phyloP scores from a whole-genome alignment of 2,888 invertebrate species.

The Acleris literana region DNA sequence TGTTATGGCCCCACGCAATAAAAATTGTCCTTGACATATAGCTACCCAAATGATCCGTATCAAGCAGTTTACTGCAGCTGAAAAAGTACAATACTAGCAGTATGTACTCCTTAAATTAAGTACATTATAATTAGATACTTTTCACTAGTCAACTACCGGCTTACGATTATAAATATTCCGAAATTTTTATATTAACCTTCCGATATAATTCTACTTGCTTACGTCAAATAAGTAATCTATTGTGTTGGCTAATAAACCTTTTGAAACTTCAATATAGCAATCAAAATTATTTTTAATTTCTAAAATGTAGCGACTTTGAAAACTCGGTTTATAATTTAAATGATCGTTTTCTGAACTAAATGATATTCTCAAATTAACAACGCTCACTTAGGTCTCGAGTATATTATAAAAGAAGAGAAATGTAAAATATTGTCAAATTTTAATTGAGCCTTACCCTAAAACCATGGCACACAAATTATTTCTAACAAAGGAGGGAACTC shows the following conservation, averaged over 20 bases:
- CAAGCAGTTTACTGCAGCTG: slow-evolving; percentile 60
- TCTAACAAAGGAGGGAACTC: slow-evolving; percentile 80
- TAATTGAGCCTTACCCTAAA: slow-evolving; percentile 72
- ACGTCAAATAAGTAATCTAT: slow-evolving; percentile 54
- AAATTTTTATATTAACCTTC: slow-evolving; percentile 60
- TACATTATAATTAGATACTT: slow-evolving; percentile 62
- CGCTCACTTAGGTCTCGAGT: slow-evolving; percentile 20
- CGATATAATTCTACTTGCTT: slow-evolving; percentile 68
- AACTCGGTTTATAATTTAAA: slow-evolving; percentile 11
- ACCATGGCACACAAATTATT: slow-evolving; percentile 80
- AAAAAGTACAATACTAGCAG: slow-evolving; percentile 49
- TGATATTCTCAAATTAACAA: slow-evolving; percentile 10
- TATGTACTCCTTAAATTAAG: slow-evolving; percentile 61
- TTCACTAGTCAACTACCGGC: slow-evolving; percentile 61
- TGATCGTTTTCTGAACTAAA: slow-evolving; percentile 12
- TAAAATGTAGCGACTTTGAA: slow-evolving; percentile 41
- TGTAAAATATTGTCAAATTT: slow-evolving; percentile 76
- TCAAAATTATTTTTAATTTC: slow-evolving; percentile 46
- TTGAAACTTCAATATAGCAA: slow-evolving; percentile 70
- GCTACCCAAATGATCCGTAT: slow-evolving; percentile 53
- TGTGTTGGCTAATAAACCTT: slow-evolving; percentile 76
- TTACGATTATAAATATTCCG: slow-evolving; percentile 54
- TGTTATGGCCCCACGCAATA: slow-evolving; percentile 75
- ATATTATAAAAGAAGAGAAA: slow-evolving; percentile 41
- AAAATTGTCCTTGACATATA: slow-evolving; percentile 55